Base-by-base conservation (phyloP, 2,113 vertebrate genomes). In the Bagarius yarrelli region DNA sequence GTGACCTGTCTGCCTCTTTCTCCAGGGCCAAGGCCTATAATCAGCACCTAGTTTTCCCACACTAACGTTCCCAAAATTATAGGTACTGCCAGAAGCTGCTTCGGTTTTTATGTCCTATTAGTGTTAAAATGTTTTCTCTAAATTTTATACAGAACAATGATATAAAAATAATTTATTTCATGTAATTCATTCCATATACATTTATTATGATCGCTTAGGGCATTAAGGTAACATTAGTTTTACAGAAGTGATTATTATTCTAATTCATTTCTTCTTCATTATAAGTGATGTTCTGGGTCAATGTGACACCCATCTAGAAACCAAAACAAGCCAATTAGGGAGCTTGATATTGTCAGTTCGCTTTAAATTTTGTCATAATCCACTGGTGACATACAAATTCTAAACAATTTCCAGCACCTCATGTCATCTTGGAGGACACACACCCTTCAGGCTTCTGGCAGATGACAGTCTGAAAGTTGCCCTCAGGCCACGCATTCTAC, bases 291-390 rank as follows among this genome's bases (percentile, higher is more conserved):
- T 11, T 5, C 2, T 32, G 27, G 70, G 11, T 73, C 50, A 32
- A 72, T 14, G 18, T 47, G 27, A 14, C 27, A 55, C 36, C 12
- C 5, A 55, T 32, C 27, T 19, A 73, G 50, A 5, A 34, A 73
- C 32, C 70, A 73, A 19, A 73, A 55, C 27, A 55, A 6, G 50
- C 21, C 9, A 19, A 14, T 23, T 84, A 83, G 86, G 32, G 60
- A 83, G 63, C 86, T 72, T 86, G 88, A 86, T 86, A 82, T 86
- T 80, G 63, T 67, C 72, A 44, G 83, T 86, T 85, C 74, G 82
- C 86, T 89, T 90, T 89, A 90, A 86, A 87, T 84, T 76, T 79
- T 71, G 70, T 84, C 88, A 87, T 89, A 86, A 84, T 79, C 85
- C 87, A 84, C 76, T 82, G 85, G 76, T 85, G 85, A 88, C 83